Evolutionary conservation across 2,113 vertebrate genomes (phyloP), one percentile per base, ranked within the genome.

Genomic region (Amphiprion ocellaris): DNA sequence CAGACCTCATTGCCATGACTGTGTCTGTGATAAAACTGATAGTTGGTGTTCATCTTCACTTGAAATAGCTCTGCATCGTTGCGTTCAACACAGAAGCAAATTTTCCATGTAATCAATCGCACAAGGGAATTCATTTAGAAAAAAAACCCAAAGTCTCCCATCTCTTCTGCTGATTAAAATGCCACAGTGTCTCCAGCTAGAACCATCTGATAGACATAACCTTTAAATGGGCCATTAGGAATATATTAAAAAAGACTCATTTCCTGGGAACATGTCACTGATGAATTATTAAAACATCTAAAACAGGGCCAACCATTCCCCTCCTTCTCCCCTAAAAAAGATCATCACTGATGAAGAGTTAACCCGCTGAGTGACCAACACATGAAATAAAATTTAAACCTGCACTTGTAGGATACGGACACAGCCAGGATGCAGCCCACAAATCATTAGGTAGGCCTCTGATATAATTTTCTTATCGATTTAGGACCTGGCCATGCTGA

Each of bases 191-290:
- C 85, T 90, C 74, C 74, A 74, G 75, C 87, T 84, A 82, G 68
- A 92, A 86, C 87, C 86, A 93, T 93, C 92, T 92, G 91, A 95
- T 90, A 93, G 89, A 91, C 91, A 84, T 93, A 93, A 93, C 92
- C 90, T 94, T 94, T 92, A 91, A 94, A 88, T 90, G 86, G 91
- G 88, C 91, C 87, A 93, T 94, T 95, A 93, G 91, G 87, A 93
- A 93, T 93, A 92, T 93, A 95, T 95, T 93, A 93, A 94, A 93
- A 93, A 94, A 94, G 68, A 91, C 87, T 92, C 53, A 94, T 94
- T 94, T 93, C 92, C 93, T 92, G 86, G 79, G 86, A 76, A 93
- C 84, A 76, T 89, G 91, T 88, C 88, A 84, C 74, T 83, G 83
- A 87, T 93, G 87, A 93, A 94, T 93, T 92, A 94, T 92, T 93